phyloP scores from a whole-genome alignment of 1,140 invertebrate species.

The Agraylea sexmaculata region DNA sequence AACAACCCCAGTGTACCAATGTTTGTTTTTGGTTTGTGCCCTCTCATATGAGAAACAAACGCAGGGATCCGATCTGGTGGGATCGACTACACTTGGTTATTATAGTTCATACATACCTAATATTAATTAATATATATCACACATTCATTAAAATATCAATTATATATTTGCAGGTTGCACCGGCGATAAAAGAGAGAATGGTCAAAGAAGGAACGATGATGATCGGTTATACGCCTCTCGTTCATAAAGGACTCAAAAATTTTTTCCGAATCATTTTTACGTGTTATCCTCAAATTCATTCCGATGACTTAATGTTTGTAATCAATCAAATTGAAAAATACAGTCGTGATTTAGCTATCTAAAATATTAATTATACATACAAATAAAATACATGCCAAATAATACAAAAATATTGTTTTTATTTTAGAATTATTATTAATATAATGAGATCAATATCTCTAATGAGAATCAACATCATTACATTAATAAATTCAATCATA shows the following conservation, averaged over 20 bases:
- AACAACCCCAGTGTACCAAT: conserved; percentile 62
- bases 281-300: conserved; percentile 49
- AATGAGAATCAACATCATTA: no score
- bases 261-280: conserved; percentile 83
- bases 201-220: conserved; percentile 65
- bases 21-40: conserved; percentile 93
- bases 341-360: no score
- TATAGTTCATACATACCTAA: conserved; percentile 1
- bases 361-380: no score
- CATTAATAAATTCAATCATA: no score
- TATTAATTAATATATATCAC: background rate
- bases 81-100: conserved; percentile 47
- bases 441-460: no score
- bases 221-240: conserved; percentile 75
- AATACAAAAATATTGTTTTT: no score
- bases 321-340: conserved; percentile 14
- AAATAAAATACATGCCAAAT: no score
- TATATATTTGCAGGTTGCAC: conserved; percentile 53
- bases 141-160: background rate
- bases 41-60: conserved; percentile 47
- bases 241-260: conserved; percentile 53
- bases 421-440: no score
- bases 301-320: conserved; percentile 8
- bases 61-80: conserved; percentile 58
- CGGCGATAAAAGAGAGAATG: conserved; percentile 73